A percentile compares a stretch with the other conserved stretches of the same genome.
Evolutionary conservation across 2,888 invertebrate genomes (phyloP).

Genomic region (Sinohyriopsis cumingii): DNA sequence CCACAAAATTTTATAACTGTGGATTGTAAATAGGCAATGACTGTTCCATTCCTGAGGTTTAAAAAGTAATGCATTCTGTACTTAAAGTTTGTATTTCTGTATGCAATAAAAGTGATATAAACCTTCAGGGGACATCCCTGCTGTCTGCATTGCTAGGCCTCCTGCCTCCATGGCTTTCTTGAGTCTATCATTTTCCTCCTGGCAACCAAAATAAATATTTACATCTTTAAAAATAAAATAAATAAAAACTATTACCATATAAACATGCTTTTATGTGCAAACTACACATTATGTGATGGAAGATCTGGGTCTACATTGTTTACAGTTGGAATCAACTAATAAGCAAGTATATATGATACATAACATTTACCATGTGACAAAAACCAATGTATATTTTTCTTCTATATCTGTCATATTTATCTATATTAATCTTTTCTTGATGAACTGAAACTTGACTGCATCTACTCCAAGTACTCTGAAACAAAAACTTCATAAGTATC

Average conservation of each 20-base stretch:
- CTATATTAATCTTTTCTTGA: no score
- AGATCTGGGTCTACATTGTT: neutral
- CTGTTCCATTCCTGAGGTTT: neutral
- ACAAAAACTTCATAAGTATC: no score
- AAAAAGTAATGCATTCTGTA: neutral
- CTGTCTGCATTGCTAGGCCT: constrained; percentile 39
- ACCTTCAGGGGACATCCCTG: constrained; percentile 58
- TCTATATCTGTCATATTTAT: no score
- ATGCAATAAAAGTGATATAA: neutral
- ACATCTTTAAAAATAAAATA: neutral
- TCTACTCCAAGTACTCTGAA: no score
- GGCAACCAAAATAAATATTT: neutral
- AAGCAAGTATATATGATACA: no score
- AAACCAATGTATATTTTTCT: no score
- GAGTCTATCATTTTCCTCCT: constrained; percentile 71
- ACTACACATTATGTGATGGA: neutral
- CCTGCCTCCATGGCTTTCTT: constrained; percentile 66
- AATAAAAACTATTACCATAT: neutral
- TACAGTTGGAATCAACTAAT: neutral
- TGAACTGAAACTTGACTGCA: no score
- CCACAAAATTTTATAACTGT: no score
- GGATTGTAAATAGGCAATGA: no score
- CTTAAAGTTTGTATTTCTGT: neutral
- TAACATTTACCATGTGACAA: no score
- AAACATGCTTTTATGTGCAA: neutral